Conservation (phyloP, 1,140 invertebrate genomes). For the Drosophila rufa region DNA sequence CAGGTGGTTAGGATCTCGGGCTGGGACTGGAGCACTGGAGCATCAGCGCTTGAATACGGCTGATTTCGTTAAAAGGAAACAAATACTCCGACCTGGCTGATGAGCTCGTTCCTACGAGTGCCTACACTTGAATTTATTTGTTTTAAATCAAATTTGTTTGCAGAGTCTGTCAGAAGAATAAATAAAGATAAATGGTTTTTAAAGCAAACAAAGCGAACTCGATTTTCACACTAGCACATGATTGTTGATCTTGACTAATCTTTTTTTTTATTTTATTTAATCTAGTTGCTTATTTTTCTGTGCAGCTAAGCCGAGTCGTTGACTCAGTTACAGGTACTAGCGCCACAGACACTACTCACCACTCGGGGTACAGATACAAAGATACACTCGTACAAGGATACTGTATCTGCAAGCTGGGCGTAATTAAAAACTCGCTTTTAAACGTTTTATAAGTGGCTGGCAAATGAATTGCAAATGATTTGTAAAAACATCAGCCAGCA, state of each 20-base stretch:
- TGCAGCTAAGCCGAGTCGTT: conserved; percentile 43
- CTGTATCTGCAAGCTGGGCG: conserved; percentile 24
- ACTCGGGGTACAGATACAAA: not conserved
- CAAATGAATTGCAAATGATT: conserved; percentile 79
- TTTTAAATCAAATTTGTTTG: not conserved
- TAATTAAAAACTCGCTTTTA: conserved; percentile 78
- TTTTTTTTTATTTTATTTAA: not conserved
- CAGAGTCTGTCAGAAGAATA: too few relatives aligned
- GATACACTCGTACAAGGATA: conserved; percentile 8
- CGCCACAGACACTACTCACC: conserved; percentile 7
- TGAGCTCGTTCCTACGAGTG: not conserved
- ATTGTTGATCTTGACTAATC: too few relatives aligned
- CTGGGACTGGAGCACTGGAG: conserved; percentile 38
- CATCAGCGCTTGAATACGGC: conserved; percentile 62
- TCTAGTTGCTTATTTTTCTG: not conserved
- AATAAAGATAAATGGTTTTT: not conserved
- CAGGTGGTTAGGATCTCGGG: not conserved
- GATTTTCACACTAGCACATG: not conserved
- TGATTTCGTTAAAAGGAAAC: conserved; percentile 76
- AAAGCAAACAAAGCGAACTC: not conserved
- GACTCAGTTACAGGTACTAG: conserved; percentile 25
- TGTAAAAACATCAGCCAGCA: conserved; percentile 65
- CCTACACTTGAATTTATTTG: conserved; percentile 10
- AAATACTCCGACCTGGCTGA: conserved; percentile 50
- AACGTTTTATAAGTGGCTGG: conserved; percentile 69